Percentiles rank a stretch among this genome's conserved stretches.
These are phyloP conservation scores for Lacerta bilineata DNA, from an alignment of 2,797 vertebrate species.

Conservation along the genomic window DNA sequence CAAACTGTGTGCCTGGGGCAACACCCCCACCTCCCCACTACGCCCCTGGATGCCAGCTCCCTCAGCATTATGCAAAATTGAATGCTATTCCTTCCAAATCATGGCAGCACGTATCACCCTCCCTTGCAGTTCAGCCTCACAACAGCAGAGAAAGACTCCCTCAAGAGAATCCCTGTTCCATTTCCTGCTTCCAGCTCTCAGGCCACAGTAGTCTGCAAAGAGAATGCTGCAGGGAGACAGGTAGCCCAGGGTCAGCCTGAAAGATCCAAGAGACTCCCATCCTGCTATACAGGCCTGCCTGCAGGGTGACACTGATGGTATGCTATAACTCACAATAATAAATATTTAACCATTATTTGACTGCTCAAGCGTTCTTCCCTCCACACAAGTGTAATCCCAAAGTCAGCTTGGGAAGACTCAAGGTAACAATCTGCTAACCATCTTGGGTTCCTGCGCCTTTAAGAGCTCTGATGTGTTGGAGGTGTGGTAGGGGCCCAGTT, in stretches of 20 bases:
- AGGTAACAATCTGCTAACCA: neutral
- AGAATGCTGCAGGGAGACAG: neutral
- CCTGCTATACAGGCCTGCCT: neutral
- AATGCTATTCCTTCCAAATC: neutral
- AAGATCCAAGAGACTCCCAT: neutral
- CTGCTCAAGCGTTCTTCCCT: neutral
- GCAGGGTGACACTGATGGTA: neutral
- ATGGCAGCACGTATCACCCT: neutral
- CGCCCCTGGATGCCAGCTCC: too few relatives aligned
- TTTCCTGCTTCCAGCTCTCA: neutral
- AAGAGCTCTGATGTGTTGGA: too few relatives aligned
- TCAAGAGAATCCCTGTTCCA: neutral
- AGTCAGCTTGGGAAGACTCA: neutral
- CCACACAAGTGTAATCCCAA: neutral
- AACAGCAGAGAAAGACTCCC: neutral
- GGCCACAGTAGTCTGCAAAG: too few relatives aligned
- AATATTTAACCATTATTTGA: neutral
- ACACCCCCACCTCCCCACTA: too few relatives aligned
- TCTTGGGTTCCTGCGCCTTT: neutral
- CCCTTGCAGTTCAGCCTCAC: neutral
- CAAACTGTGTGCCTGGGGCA: too few relatives aligned
- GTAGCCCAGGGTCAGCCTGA: neutral
- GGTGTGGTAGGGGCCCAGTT: too few relatives aligned
- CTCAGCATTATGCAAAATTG: neutral
- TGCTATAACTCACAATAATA: neutral